These are phyloP conservation scores for Amphibalanus amphitrite DNA, from an alignment of 1,140 invertebrate genomes.

Conservation along the genomic window DNA sequence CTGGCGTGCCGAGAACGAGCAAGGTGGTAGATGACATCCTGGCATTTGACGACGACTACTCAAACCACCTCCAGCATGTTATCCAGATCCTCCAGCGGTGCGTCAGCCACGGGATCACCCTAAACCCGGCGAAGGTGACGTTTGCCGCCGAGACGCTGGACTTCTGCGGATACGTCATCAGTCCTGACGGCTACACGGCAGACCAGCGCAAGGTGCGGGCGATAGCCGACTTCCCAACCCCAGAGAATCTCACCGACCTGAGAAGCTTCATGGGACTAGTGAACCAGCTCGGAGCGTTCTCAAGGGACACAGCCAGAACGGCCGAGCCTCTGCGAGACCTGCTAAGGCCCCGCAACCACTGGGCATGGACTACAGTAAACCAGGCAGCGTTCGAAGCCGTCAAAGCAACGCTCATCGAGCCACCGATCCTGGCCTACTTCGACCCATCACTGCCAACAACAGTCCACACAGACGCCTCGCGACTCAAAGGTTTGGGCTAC, in stretches of 20 bases:
- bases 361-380: background rate
- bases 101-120: constrained; percentile 1
- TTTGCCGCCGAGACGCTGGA: background rate
- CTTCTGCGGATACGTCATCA: constrained; percentile 7
- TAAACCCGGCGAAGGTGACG: constrained; percentile 2
- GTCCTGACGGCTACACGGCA: background rate
- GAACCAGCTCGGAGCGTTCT: constrained; percentile 6
- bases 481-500: background rate
- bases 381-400: background rate
- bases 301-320: background rate
- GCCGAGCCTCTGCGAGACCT: background rate
- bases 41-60: constrained; percentile 10
- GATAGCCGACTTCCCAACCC: constrained; percentile 6
- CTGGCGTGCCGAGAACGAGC: constrained; percentile 11
- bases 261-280: constrained; percentile 6
- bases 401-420: background rate
- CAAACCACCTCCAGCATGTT: constrained; percentile 11
- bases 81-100: constrained; percentile 9
- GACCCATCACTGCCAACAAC: background rate
- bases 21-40: constrained; percentile 18
- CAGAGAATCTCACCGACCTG: constrained; percentile 5
- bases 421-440: constrained; percentile 1
- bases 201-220: background rate
- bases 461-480: background rate
- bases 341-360: background rate